phyloP scores from a whole-genome alignment of 2,113 vertebrate species.

The Antennarius striatus region DNA sequence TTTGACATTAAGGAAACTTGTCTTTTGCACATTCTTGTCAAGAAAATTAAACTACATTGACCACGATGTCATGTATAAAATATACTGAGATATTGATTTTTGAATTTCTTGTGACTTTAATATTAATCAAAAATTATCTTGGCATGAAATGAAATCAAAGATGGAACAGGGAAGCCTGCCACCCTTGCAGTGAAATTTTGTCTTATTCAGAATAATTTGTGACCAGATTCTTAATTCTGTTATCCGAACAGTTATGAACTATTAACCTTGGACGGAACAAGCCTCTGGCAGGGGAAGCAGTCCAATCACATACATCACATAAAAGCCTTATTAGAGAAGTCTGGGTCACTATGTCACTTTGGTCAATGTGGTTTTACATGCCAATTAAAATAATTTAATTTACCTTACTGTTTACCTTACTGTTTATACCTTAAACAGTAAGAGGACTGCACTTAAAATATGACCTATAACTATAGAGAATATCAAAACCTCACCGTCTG shows the following conservation, averaged over 20 bases:
- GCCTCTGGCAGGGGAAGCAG: neutral
- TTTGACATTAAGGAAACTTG: no score
- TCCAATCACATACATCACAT: constrained; percentile 4
- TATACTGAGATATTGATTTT: neutral
- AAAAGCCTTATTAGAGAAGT: constrained; percentile 12
- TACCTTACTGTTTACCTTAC: no score
- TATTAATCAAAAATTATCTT: constrained; percentile 10
- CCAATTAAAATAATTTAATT: neutral
- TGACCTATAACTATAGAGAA: neutral
- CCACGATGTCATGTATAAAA: no score
- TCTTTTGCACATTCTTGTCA: no score
- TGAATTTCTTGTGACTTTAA: constrained; percentile 11
- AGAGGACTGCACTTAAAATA: rapidly evolving
- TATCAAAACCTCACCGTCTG: constrained; percentile 66
- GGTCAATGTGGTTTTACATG: constrained; percentile 25
- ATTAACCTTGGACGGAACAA: constrained; percentile 16
- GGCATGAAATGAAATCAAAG: neutral
- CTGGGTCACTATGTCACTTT: constrained; percentile 26
- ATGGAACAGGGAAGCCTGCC: neutral
- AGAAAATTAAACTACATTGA: no score
- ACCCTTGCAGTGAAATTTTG: constrained; percentile 38
- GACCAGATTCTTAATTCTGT: constrained; percentile 38
- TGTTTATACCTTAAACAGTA: no score
- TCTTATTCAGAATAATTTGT: constrained; percentile 36
- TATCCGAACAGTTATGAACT: constrained; percentile 49